Evolutionary conservation across 2,113 vertebrate species (phyloP).

Genomic region (Calypte anna): DNA sequence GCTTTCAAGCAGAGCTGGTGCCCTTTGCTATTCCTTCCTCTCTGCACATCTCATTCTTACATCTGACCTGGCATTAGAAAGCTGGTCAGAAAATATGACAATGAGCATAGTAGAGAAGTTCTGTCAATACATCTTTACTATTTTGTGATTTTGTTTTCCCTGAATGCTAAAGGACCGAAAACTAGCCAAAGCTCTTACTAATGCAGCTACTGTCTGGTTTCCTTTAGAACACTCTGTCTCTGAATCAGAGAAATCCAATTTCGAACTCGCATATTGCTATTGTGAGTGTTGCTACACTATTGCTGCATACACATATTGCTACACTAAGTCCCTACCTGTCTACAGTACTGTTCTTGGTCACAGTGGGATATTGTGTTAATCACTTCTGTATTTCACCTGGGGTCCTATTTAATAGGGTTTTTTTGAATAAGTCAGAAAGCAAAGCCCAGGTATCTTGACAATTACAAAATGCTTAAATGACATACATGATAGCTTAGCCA

Average conservation of each 20-base stretch:
- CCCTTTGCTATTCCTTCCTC: background rate
- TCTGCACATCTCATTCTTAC: background rate
- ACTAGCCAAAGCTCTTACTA: background rate
- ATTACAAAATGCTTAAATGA: background rate
- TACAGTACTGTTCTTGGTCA: background rate
- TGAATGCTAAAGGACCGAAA: background rate
- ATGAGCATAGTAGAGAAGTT: background rate
- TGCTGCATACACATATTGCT: too few relatives aligned
- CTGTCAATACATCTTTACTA: background rate
- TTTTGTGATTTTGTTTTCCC: background rate
- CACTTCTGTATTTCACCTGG: constrained; percentile 18
- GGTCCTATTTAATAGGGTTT: constrained; percentile 37
- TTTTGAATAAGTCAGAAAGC: constrained; percentile 14
- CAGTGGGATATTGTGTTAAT: constrained; percentile 21
- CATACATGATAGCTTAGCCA: background rate
- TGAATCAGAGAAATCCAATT: background rate
- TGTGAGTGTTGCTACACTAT: background rate
- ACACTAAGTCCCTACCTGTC: background rate
- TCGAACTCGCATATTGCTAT: background rate
- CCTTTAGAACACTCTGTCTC: background rate
- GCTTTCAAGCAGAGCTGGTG: background rate
- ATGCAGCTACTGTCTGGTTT: background rate
- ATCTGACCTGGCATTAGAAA: background rate
- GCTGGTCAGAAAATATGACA: background rate
- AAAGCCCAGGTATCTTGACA: constrained; percentile 32